Evolutionary conservation across 2,888 invertebrate genomes (phyloP).

Genomic region (Drosophila formosana): DNA sequence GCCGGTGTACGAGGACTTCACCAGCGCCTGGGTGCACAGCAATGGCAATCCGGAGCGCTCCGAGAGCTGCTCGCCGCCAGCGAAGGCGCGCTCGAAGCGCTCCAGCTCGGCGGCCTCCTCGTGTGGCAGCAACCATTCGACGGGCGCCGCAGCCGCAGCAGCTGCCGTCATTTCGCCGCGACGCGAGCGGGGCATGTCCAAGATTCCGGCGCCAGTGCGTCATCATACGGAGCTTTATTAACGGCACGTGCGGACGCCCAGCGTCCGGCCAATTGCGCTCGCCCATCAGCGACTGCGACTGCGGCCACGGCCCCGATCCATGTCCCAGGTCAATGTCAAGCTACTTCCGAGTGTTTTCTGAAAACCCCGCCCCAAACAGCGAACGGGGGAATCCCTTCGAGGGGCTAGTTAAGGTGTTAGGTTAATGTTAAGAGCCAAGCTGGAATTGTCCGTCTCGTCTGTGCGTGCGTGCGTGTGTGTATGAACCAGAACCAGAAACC

Average conservation of each 20-base stretch:
- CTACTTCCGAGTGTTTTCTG: constrained; percentile 59
- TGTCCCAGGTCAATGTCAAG: constrained; percentile 44
- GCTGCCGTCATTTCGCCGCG: constrained; percentile 78
- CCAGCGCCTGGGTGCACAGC: constrained; percentile 90
- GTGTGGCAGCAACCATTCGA: constrained; percentile 82
- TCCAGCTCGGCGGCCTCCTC: constrained; percentile 84
- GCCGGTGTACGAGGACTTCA: constrained; percentile 88
- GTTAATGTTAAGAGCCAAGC: constrained; percentile 57
- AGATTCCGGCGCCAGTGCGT: constrained; percentile 85
- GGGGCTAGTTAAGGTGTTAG: constrained; percentile 39
- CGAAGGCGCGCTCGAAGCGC: constrained; percentile 82
- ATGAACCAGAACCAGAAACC: constrained; percentile 17
- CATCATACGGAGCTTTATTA: constrained; percentile 84
- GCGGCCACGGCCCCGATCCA: constrained; percentile 13
- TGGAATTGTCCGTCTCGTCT: constrained; percentile 62
- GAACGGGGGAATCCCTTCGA: not conserved
- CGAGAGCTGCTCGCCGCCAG: constrained; percentile 86
- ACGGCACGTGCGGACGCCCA: constrained; percentile 72
- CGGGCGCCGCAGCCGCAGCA: constrained; percentile 49
- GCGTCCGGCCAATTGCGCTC: constrained; percentile 50
- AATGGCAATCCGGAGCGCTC: constrained; percentile 89
- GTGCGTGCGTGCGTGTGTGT: constrained; percentile 28
- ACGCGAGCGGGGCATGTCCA: constrained; percentile 83
- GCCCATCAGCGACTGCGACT: constrained; percentile 17
- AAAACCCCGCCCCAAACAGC: constrained; percentile 4